Conservation (phyloP, 2,113 vertebrate genomes). For the Elanus axillaris region DNA sequence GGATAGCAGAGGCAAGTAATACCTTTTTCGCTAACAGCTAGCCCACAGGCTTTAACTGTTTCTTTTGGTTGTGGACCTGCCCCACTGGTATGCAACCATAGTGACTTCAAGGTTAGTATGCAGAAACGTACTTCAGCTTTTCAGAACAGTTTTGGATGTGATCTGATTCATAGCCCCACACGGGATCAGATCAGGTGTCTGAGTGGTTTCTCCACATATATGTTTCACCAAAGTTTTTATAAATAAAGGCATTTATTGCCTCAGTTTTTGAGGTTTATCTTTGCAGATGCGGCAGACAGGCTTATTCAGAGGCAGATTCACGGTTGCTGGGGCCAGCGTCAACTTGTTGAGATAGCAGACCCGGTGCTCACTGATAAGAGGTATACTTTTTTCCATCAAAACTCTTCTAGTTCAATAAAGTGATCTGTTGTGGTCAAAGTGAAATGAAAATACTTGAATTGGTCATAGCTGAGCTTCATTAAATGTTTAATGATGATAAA, state of each 20-base stretch:
- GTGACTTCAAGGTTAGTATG: not conserved
- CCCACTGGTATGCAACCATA: not conserved
- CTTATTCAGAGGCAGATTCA: not conserved
- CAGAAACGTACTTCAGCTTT: not conserved
- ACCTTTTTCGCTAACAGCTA: not conserved
- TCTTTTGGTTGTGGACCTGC: not conserved
- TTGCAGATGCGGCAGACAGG: not conserved
- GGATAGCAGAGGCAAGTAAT: not conserved
- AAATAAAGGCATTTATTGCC: not conserved
- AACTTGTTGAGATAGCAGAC: not conserved
- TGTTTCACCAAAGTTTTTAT: not conserved
- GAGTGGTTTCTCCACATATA: not conserved
- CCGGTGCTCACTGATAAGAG: not conserved
- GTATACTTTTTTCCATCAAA: not conserved
- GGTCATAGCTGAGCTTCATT: not conserved
- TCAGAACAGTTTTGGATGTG: not conserved
- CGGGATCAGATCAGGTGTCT: not conserved
- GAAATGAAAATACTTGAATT: not conserved
- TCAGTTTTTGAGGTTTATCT: not conserved
- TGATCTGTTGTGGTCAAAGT: not conserved
- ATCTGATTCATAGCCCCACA: not conserved
- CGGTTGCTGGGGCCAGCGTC: not conserved
- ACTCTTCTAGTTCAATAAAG: not conserved
- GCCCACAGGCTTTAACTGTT: not conserved
- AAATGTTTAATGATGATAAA: not conserved